Evolutionary conservation across 2,113 vertebrate genomes (phyloP), one percentile per base, ranked within the genome.

Genomic region (Gracilinanus agilis): DNA sequence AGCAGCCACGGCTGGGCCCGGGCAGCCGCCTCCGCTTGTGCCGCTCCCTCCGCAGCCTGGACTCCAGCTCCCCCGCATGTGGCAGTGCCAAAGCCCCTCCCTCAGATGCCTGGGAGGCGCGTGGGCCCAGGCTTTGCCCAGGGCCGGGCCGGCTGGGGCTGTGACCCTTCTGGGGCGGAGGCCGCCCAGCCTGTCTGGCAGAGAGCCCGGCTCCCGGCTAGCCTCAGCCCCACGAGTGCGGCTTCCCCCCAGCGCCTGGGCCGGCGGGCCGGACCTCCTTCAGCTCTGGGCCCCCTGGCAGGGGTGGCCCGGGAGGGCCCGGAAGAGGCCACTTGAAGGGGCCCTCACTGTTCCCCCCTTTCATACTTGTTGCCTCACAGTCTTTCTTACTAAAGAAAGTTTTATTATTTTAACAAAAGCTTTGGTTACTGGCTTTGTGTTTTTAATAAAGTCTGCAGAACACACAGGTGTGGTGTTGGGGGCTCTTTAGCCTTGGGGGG

Each of bases 371-470:
- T 4, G 40, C 91, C 89, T 97, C 92, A 75, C 95, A 97, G 94
- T 96, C 90, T 97, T 97, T 96, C 96, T 88, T 93, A 95, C 0
- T 97, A 90, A 90, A 90, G 93, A 61, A 91, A 97, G 92, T 97
- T 93, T 96, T 92, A 96, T 55, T 96, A 97, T 92, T 98, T 97
- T 97, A 91, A 92, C 90, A 93, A 96, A 55, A 95, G 89, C 95
- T 97, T 97, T 97, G 96, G 92, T 96, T 97, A 97, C 95, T 54
- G 94, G 91, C 93, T 93, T 91, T 94, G 91, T 97, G 44, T 97
- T 98, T 98, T 90, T 89, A 98, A 98, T 98, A 98, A 98, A 98
- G 95, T 5, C 44, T 92, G 93, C 97, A 94, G 91, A 94, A 89
- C 75, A 83, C 88, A 67, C 91, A 19, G 0, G 2, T 19, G 12